Evolutionary conservation across 1,140 invertebrate genomes (phyloP).

Genomic region (Drosophila busckii): DNA sequence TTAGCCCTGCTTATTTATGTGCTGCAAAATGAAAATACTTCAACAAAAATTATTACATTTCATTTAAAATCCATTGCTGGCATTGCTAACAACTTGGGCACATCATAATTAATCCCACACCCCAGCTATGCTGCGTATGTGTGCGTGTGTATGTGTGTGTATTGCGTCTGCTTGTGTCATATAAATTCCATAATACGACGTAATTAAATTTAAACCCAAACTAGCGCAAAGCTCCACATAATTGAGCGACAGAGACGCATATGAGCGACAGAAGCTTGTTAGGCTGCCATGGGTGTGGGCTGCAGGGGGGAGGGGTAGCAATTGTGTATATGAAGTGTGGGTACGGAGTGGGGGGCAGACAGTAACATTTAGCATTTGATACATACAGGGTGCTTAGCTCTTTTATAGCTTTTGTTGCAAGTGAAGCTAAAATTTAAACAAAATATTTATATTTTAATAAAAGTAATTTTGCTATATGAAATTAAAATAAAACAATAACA

Average conservation of each 20-base stretch:
- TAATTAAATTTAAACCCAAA: slow-evolving; percentile 77
- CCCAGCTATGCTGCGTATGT: slow-evolving; percentile 18
- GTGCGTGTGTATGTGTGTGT: slow-evolving; percentile 4
- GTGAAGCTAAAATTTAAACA: too few species aligned
- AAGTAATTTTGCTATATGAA: too few species aligned
- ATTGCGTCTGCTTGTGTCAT: slow-evolving; percentile 50
- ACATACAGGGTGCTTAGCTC: too few species aligned
- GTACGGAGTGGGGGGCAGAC: too few species aligned
- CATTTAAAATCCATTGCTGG: slow-evolving; percentile 65
- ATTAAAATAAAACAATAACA: too few species aligned
- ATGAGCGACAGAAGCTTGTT: slow-evolving; percentile 38
- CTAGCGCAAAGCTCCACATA: slow-evolving; percentile 70
- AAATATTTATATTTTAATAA: too few species aligned
- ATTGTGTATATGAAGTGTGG: slow-evolving; percentile 68
- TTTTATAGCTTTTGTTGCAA: too few species aligned
- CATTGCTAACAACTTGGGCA: slow-evolving; percentile 65
- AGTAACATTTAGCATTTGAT: too few species aligned
- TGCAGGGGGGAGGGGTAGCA: too few species aligned
- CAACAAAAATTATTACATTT: slow-evolving; percentile 78
- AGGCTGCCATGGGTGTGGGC: too few species aligned
- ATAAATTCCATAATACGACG: slow-evolving; percentile 78
- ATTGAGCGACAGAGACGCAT: slow-evolving; percentile 46
- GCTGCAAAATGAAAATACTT: slow-evolving; percentile 70
- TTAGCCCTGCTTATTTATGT: background rate
- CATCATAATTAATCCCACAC: slow-evolving; percentile 78